phyloP scores from a whole-genome alignment of 1,140 invertebrate species.

The Drosophila simulans region DNA sequence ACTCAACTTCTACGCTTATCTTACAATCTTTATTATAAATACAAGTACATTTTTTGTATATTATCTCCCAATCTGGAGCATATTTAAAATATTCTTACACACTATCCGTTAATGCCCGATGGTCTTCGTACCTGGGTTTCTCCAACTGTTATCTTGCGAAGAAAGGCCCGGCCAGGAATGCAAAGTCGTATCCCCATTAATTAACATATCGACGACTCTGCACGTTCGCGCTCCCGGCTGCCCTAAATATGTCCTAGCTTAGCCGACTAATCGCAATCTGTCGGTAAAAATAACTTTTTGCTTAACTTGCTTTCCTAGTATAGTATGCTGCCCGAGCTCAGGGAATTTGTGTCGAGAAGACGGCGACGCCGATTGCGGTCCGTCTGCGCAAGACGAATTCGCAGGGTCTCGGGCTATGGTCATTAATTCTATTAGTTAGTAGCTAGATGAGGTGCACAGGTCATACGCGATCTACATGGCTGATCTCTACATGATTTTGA shows the following conservation, averaged over 20 bases:
- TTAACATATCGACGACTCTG: background rate
- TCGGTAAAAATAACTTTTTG: background rate
- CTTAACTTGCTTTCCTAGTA: slow-evolving; percentile 16
- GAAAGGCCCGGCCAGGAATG: background rate
- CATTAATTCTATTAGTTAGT: slow-evolving; percentile 25
- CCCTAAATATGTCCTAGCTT: background rate
- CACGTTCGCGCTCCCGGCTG: background rate
- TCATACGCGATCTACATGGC: background rate
- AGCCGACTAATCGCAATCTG: background rate
- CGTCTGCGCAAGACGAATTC: slow-evolving; percentile 25
- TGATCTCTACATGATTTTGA: background rate
- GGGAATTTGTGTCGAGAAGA: slow-evolving; percentile 25
- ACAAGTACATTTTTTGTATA: slow-evolving; percentile 43
- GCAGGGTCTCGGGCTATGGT: background rate
- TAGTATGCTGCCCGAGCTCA: background rate
- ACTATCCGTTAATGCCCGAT: slow-evolving; percentile 20
- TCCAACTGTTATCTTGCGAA: background rate
- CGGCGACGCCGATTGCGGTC: background rate
- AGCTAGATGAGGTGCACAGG: slow-evolving; percentile 12
- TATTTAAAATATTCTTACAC: slow-evolving; percentile 15
- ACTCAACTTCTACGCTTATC: background rate
- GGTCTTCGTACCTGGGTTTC: background rate
- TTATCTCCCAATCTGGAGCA: slow-evolving; percentile 45
- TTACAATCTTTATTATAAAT: slow-evolving; percentile 42
- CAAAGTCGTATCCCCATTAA: background rate